Percentiles rank a stretch among this genome's conserved stretches.
Conservation (phyloP, 2,797 vertebrate genomes). For the Pterois miles region DNA sequence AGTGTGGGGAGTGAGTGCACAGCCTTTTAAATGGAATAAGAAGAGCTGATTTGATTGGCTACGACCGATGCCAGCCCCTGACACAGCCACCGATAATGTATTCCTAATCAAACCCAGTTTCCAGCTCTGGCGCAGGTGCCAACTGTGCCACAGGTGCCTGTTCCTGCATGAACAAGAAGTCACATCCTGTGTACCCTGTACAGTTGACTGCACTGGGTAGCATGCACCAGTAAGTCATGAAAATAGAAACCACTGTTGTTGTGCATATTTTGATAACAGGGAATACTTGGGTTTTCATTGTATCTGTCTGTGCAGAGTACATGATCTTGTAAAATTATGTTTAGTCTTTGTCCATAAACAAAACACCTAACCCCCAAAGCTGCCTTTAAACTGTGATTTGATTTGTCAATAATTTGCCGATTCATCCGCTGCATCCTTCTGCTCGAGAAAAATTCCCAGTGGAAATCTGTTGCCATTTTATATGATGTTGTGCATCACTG, state of each 20-base stretch:
- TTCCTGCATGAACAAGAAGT: constrained; percentile 22
- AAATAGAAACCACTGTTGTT: neutral
- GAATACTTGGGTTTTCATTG: neutral
- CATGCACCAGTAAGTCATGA: neutral
- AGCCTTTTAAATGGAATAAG: constrained; percentile 36
- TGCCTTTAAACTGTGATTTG: neutral
- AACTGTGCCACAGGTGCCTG: constrained; percentile 54
- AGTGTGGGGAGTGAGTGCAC: neutral
- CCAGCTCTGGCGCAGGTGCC: constrained; percentile 29
- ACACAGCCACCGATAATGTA: constrained; percentile 27
- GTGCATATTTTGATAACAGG: neutral
- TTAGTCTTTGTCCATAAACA: neutral
- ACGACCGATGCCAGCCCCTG: constrained; percentile 20
- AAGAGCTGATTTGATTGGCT: constrained; percentile 44
- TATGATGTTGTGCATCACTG: neutral
- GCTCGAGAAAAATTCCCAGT: constrained; percentile 1
- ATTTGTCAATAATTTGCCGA: constrained; percentile 9
- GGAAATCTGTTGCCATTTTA: neutral
- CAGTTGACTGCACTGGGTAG: constrained; percentile 10
- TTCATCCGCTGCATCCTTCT: neutral
- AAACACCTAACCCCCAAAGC: neutral
- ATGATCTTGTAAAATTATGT: neutral
- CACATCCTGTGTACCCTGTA: constrained; percentile 8
- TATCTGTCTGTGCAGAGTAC: neutral
- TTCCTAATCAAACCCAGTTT: constrained; percentile 54